Percentiles rank a stretch among this genome's conserved stretches.
Evolutionary conservation across 1,140 invertebrate genomes (phyloP).

Genomic region (Lepidurus packardi): DNA sequence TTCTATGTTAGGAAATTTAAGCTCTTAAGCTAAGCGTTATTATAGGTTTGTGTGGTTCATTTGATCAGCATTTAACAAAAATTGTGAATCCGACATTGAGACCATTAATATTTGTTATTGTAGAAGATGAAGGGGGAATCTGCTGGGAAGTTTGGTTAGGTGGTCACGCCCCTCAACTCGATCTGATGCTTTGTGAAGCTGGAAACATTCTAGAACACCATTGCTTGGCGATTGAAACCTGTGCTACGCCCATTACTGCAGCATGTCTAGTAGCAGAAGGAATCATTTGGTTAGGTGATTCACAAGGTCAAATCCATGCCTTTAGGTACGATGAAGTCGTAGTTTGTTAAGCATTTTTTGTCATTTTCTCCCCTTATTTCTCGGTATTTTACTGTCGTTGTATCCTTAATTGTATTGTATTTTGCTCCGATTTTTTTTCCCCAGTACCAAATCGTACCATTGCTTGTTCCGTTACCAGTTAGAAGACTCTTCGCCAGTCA

Average conservation of each 20-base stretch:
- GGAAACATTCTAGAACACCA: conserved; percentile 44
- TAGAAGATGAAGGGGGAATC: conserved; percentile 43
- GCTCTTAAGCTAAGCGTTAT: too few species aligned
- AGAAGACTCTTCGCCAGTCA: conserved; percentile 51
- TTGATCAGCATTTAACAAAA: background rate
- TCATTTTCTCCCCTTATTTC: background rate
- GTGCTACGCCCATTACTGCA: conserved; percentile 38
- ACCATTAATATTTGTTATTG: conserved; percentile 31
- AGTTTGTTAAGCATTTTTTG: background rate
- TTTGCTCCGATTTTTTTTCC: conserved; percentile 28
- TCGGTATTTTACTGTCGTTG: conserved; percentile 24
- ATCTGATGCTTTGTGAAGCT: conserved; percentile 57
- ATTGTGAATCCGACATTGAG: background rate
- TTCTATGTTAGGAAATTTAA: background rate
- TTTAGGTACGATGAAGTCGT: conserved; percentile 42
- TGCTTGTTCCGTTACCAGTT: conserved; percentile 52
- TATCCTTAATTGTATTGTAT: conserved; percentile 24
- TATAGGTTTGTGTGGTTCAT: background rate
- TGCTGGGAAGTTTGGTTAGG: conserved; percentile 63
- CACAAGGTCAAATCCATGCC: conserved; percentile 68
- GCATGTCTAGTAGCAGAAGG: conserved; percentile 56
- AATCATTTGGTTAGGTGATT: conserved; percentile 80
- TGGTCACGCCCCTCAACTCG: conserved; percentile 62
- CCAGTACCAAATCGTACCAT: conserved; percentile 39
- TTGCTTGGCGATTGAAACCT: background rate